Evolutionary conservation across 2,888 invertebrate species (phyloP), one percentile per base, ranked within the genome.

Genomic region (Archips crataeganus): DNA sequence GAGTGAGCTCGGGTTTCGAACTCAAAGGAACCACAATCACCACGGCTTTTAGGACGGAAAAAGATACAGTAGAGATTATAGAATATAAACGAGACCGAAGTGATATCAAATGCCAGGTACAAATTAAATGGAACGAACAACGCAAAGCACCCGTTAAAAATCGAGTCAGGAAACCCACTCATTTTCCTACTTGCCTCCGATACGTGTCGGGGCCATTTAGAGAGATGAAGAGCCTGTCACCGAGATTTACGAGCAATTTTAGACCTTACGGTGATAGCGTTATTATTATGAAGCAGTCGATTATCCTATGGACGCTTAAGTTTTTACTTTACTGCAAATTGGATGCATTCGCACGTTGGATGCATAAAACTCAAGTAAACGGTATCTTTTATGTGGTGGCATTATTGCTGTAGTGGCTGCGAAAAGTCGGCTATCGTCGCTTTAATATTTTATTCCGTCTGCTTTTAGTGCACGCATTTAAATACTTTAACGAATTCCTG

Each of bases 261-360:
- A 64, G 60, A 74, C 45, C 64, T 60, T 74, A 70, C 34, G 68
- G 36, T 13, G 42, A 51, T 54, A 42, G 32, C 39, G 42, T 70
- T 74, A 65, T 65, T 74, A 65, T 71, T 36, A 71, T 51, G 42
- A n/a, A 36, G 39, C 59, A 42, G 69, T 60, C 63, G 68, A 60
- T 69, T 60, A 69, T 74, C 60, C 69, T 47, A 64, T 70, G 57
- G 23, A 63, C 23, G 39, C 23, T 69, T 59, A 59, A 80, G 76
- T 80, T 82, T 80, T 80, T 79, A 83, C 82, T 90, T 91, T 88
- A 91, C 85, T 91, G 90, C 91, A 91, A 87, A 92, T 91, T 88
- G 89, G 85, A 90, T 90, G 89, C 88, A 87, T 86, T 88, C 85
- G 84, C 86, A 88, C 85, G 83, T 83, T 80, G 80, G 78, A 77